Base-by-base conservation (phyloP, 2,888 invertebrate species). In the Branchellion lobata region DNA sequence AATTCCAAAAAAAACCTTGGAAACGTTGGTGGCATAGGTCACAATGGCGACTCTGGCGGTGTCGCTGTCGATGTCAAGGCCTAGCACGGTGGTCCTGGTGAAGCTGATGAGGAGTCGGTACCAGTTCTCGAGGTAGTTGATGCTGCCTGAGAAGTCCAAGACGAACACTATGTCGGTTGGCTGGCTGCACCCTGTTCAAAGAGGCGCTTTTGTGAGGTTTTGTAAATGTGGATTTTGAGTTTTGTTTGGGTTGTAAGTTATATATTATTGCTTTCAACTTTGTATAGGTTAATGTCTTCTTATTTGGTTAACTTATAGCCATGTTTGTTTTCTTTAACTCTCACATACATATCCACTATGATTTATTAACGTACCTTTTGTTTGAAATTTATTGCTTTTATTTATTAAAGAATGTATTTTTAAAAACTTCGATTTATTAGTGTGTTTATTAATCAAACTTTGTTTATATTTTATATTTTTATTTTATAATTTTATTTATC, bases 11-110 rank as follows among this genome's bases (percentile, higher is more conserved):
- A n/a, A n/a, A 71, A 86, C 85, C 1, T 85, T 84, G 40, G 84
- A 84, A 24, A 86, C 85, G 1, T 84, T 83, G 21, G 86, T 86
- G 47, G 87, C 85, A 83, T 84, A 88, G 78, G 87, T 87, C 2
- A 88, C 84, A 31, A 88, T 82, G 27, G 85, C 87, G 34, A 88
- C 84, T 29, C 85, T 85, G 24, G 86, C 86, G 40, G 84, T 84
- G 34, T 84, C 84, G 33, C 83, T 82, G 33, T 85, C 85, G 27
- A 88, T 84, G 79, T 87, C 85, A 61, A 88, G 84, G 2, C 85
- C 84, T 40, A 84, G 83, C 1, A 87, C 83, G 27, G 87, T 82
- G 69, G 84, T 84, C 40, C 84, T 81, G 0, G 87, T 85, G 81
- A 88, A 88, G 40, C 84, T 79, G 65, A 86, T 84, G 34, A 80